Conservation (phyloP, 1,140 invertebrate species). For the Cephus cinctus region DNA sequence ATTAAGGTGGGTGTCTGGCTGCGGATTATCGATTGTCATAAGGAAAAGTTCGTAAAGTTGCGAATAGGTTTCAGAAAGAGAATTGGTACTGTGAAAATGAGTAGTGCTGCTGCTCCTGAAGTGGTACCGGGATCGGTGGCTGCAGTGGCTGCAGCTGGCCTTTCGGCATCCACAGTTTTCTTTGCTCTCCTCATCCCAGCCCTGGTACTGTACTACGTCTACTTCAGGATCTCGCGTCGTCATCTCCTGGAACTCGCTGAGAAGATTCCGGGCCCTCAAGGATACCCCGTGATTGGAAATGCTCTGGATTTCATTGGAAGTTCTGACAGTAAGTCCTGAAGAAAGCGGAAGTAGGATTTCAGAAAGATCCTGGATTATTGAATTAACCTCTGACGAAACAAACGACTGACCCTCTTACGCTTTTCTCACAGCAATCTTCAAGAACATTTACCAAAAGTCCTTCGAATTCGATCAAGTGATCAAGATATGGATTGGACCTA, state of each 20-base stretch:
- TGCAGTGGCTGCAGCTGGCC: conserved; percentile 39
- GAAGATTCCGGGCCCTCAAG: conserved; percentile 68
- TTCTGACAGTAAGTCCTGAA: conserved; percentile 58
- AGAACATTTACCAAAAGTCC: conserved; percentile 60
- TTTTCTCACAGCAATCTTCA: conserved; percentile 64
- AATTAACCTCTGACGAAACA: too few relatives aligned
- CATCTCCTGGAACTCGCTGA: conserved; percentile 70
- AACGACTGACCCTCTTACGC: too few relatives aligned
- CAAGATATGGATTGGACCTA: conserved; percentile 73
- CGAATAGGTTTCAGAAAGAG: neutral
- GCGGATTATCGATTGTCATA: neutral
- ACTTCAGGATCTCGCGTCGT: conserved; percentile 69
- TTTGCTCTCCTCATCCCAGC: conserved; percentile 69
- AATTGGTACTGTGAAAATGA: neutral
- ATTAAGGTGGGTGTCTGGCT: conserved; percentile 35
- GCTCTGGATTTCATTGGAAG: conserved; percentile 69
- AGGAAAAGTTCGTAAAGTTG: neutral
- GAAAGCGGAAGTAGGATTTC: neutral
- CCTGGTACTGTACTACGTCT: conserved; percentile 66
- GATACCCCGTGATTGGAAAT: conserved; percentile 70
- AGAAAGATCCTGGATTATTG: neutral
- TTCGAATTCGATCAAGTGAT: conserved; percentile 61
- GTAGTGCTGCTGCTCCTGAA: conserved; percentile 41
- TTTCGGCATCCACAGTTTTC: conserved; percentile 63
- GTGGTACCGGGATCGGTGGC: conserved; percentile 43